phyloP scores from a whole-genome alignment of 2,113 vertebrate genomes.

The Austrofundulus limnaeus region DNA sequence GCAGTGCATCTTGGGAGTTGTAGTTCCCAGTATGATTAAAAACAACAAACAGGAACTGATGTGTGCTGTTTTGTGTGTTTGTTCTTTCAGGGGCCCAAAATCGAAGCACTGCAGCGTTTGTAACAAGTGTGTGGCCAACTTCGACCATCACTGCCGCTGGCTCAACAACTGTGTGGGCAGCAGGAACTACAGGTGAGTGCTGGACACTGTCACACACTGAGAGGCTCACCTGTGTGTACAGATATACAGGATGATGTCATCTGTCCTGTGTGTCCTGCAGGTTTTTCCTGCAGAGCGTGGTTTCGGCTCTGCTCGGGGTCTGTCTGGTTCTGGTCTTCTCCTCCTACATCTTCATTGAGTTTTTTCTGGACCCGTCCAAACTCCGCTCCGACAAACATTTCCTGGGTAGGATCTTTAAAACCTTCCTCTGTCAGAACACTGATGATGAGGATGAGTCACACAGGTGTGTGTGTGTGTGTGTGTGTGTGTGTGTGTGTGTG shows the following conservation, averaged over 20 bases:
- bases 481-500: too few species aligned
- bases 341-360: constrained; percentile 88
- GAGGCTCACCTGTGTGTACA: too few species aligned
- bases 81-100: constrained; percentile 84
- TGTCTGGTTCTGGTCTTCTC: constrained; percentile 84
- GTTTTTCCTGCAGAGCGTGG: constrained; percentile 83
- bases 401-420: constrained; percentile 81
- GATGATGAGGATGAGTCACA: rapidly evolving
- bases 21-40: too few species aligned
- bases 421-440: not conserved
- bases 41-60: too few species aligned
- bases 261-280: constrained; percentile 29
- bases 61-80: not conserved
- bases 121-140: constrained; percentile 95
- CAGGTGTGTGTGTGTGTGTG: not conserved
- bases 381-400: constrained; percentile 88
- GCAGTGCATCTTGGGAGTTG: not conserved
- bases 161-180: constrained; percentile 98
- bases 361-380: constrained; percentile 86
- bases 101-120: constrained; percentile 97
- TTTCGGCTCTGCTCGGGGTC: constrained; percentile 89
- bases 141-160: constrained; percentile 98
- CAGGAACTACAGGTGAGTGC: constrained; percentile 91
- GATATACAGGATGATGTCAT: not conserved
- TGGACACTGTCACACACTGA: not conserved